Conservation (phyloP, 2,888 invertebrate species). For the Mythimna loreyi region DNA sequence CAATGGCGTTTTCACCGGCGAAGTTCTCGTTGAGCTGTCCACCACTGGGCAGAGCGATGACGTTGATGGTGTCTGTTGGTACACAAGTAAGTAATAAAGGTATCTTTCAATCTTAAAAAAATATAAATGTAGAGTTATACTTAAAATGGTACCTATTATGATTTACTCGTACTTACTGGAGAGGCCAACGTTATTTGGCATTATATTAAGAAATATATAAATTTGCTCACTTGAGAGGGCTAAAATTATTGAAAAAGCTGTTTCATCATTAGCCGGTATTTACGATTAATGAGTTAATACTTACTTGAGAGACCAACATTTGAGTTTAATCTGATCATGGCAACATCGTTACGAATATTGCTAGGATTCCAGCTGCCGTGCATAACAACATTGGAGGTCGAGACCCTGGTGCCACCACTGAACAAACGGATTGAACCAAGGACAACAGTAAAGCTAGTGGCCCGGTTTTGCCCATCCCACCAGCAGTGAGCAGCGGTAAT, state of each 20-base stretch:
- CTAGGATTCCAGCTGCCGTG: constrained; percentile 74
- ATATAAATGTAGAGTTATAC: too few relatives aligned
- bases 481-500: constrained; percentile 60
- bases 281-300: too few relatives aligned
- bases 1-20: constrained; percentile 68
- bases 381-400: constrained; percentile 65
- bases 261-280: too few relatives aligned
- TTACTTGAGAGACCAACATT: constrained; percentile 3
- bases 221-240: too few relatives aligned
- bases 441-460: constrained; percentile 67
- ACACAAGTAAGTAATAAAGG: background rate
- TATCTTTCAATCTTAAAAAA: too few relatives aligned
- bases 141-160: too few relatives aligned
- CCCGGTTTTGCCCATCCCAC: background rate
- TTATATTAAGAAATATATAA: too few relatives aligned
- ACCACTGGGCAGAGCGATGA: constrained; percentile 70
- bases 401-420: constrained; percentile 73
- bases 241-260: too few relatives aligned
- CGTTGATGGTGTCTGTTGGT: constrained; percentile 62
- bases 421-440: constrained; percentile 74
- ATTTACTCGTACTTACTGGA: background rate
- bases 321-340: background rate
- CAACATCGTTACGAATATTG: constrained; percentile 74
- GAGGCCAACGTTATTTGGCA: too few relatives aligned
- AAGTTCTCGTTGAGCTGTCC: constrained; percentile 65